Conservation (phyloP, 2,113 vertebrate genomes). For the Clarias magur region DNA sequence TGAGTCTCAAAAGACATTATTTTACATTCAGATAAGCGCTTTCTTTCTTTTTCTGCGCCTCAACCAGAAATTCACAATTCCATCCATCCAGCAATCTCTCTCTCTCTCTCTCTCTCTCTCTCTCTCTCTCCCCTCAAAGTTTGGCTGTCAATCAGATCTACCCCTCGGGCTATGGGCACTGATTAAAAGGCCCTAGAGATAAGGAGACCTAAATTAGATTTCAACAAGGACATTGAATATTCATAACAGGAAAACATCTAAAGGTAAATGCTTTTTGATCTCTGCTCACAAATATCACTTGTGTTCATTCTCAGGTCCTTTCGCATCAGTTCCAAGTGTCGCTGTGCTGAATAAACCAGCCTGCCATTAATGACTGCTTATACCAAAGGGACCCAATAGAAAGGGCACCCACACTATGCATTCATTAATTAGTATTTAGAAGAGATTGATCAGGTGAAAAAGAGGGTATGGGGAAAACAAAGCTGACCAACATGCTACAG, state of each 20-base stretch:
- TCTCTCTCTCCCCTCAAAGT: slow-evolving; percentile 72
- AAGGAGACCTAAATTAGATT: slow-evolving; percentile 96
- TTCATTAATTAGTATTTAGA: slow-evolving; percentile 79
- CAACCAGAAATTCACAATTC: slow-evolving; percentile 33
- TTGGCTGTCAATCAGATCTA: slow-evolving; percentile 92
- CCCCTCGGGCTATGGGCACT: slow-evolving; percentile 92
- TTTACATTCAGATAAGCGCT: slow-evolving; percentile 35
- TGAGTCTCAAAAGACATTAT: slow-evolving; percentile 3
- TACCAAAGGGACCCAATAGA: slow-evolving; percentile 81
- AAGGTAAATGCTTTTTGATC: slow-evolving; percentile 85
- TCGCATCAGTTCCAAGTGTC: slow-evolving; percentile 70
- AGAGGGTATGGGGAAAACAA: slow-evolving; percentile 1
- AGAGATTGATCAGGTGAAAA: slow-evolving; percentile 67
- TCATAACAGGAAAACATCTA: slow-evolving; percentile 95
- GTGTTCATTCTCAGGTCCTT: slow-evolving; percentile 79
- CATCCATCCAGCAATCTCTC: background rate
- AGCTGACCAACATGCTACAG: slow-evolving; percentile 43
- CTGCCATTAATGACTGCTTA: slow-evolving; percentile 78
- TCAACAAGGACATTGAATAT: slow-evolving; percentile 99
- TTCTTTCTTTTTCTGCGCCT: slow-evolving; percentile 13
- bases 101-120: slow-evolving; percentile 44
- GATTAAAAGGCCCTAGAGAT: slow-evolving; percentile 98
- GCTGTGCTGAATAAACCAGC: slow-evolving; percentile 71
- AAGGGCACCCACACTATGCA: slow-evolving; percentile 78
- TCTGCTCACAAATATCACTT: slow-evolving; percentile 80